Evolutionary conservation across 2,797 vertebrate genomes (phyloP).

Genomic region (Aphelocoma californica): DNA sequence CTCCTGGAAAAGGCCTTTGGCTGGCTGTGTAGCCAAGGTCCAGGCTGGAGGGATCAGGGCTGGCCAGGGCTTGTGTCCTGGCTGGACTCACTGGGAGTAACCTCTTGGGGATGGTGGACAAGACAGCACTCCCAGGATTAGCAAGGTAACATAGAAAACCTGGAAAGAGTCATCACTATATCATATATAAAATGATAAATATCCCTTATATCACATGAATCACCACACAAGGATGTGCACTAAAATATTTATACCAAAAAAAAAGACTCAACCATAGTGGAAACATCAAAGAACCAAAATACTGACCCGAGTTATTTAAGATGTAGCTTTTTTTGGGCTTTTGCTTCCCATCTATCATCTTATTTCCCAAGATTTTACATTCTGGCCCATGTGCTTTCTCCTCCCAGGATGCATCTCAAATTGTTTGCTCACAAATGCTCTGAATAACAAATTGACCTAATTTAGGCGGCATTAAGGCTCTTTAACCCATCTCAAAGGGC

Average conservation of each 20-base stretch:
- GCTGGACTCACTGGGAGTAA: not conserved
- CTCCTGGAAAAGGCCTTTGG: accelerated
- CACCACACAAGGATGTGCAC: not conserved
- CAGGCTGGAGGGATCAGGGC: not conserved
- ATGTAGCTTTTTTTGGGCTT: not conserved
- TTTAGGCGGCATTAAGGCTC: conserved; percentile 10
- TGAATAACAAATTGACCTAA: conserved; percentile 29
- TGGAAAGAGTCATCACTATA: not conserved
- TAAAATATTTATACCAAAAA: not conserved
- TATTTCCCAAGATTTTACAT: conserved; percentile 36
- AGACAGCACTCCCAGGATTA: not conserved
- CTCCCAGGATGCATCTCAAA: conserved; percentile 18
- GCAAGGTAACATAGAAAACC: not conserved
- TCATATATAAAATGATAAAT: not conserved
- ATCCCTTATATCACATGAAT: not conserved
- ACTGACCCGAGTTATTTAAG: not conserved
- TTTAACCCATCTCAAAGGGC: not conserved
- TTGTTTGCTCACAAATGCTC: conserved; percentile 23
- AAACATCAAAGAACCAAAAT: not conserved
- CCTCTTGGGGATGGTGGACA: not conserved
- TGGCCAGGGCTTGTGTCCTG: not conserved
- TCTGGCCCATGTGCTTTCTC: not conserved
- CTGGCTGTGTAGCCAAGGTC: not conserved
- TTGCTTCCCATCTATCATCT: not conserved
- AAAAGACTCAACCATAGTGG: not conserved